Evolutionary conservation across 2,888 invertebrate genomes (phyloP), one percentile per base, ranked within the genome.

Genomic region (Diadegma fenestrale): DNA sequence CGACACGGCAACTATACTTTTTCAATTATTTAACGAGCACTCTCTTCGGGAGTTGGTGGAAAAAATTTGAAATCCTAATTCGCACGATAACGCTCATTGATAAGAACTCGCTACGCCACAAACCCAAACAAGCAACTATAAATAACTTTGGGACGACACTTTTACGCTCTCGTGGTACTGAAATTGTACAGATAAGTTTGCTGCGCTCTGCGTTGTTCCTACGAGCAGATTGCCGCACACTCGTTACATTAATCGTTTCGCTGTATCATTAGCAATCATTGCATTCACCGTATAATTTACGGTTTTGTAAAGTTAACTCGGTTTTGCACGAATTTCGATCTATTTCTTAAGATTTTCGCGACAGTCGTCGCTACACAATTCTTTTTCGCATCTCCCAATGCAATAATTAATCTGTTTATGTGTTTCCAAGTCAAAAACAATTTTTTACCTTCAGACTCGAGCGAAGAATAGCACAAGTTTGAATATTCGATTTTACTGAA

Each of bases 41-140:
- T 43, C 8, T 17, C 14, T n/a, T 30, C 7, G 8, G 48, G 30
- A 48, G 17, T n/a, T 17, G 10, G 30, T n/a, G 1, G 30, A 72
- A 76, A 19, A 51, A 54, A 78, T 78, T 64, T 71, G 64, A 78
- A 82, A 82, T 78, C 68, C 41, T 61, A 61, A 73, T 78, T 78
- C n/a, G 37, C 26, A 45, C 33, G 68, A 73, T 78, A 78, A 68
- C 73, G 26, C 51, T 45, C 26, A 37, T 33, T 68, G 82, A 82
- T 82, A 78, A 78, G 77, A 43, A 54, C 22, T 37, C 48, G 14
- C 71, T 66, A 12, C 26, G 58, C 33, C 64, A 41, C 12, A 45
- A 33, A 33, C 43, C 33, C 66, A 58, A 66, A 37, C 64, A 45
- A n/a, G 22, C 26, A 22, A 77, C 54, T 66, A 45, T 72, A 48